A percentile compares a stretch with the other conserved stretches of the same genome.
Conservation (phyloP, 2,113 vertebrate genomes). For the Eretmochelys imbricata region DNA sequence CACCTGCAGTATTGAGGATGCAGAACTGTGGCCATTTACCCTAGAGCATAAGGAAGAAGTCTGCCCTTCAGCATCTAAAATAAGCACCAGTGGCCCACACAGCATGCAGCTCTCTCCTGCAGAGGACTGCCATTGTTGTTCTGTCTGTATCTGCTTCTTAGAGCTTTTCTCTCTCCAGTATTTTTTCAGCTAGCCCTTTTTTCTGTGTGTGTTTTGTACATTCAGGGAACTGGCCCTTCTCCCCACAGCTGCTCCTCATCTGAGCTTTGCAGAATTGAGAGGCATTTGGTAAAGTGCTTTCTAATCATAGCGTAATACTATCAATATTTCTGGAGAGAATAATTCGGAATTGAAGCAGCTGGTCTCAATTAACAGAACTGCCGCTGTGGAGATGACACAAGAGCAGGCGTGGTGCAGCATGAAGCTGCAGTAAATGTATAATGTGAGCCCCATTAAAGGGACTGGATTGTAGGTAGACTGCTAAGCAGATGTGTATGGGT, state of each 20-base stretch:
- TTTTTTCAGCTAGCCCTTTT: not conserved
- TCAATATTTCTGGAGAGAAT: slow-evolving; percentile 77
- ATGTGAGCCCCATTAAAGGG: not conserved
- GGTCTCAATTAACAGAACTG: slow-evolving; percentile 75
- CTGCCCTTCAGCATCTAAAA: slow-evolving; percentile 51
- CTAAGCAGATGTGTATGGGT: not conserved
- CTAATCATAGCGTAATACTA: slow-evolving; percentile 70
- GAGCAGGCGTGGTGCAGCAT: slow-evolving; percentile 3
- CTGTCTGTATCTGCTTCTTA: slow-evolving; percentile 21
- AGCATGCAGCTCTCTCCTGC: slow-evolving; percentile 40
- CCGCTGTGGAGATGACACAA: slow-evolving; percentile 68
- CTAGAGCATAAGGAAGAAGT: slow-evolving; percentile 50
- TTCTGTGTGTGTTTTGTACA: slow-evolving; percentile 12
- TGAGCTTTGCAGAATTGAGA: slow-evolving; percentile 65
- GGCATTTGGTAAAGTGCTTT: slow-evolving; percentile 75
- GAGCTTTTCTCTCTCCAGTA: slow-evolving; percentile 13
- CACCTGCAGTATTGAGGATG: slow-evolving; percentile 47
- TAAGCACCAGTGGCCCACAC: slow-evolving; percentile 29
- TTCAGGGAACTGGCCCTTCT: slow-evolving; percentile 53
- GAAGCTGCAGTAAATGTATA: slow-evolving; percentile 13
- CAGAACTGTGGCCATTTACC: slow-evolving; percentile 50
- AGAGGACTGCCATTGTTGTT: not conserved
- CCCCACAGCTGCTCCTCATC: slow-evolving; percentile 68
- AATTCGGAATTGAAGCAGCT: slow-evolving; percentile 73
- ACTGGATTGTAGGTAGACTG: not conserved